Base-by-base conservation (phyloP, 2,113 vertebrate genomes). In the Perccottus glenii region DNA sequence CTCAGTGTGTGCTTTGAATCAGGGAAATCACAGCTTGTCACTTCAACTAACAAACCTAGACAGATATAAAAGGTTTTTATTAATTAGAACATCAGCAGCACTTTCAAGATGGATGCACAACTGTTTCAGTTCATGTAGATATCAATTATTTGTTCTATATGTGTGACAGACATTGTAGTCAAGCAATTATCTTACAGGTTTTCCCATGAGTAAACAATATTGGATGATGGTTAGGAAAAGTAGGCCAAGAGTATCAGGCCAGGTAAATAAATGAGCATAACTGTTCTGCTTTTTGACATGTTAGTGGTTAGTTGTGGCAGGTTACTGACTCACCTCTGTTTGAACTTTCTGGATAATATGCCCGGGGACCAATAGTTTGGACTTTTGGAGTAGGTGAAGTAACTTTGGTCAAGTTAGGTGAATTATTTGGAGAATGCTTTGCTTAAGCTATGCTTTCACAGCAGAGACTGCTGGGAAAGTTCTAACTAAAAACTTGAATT, bases 41-140 rank as follows among this genome's bases (percentile, higher is more conserved):
- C 0, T 57, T 50, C 61, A 16, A 51, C 27, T 52, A 78, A 70
- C 10, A 14, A 40, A 51, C 14, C 11, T 40, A 55, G 59, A 60
- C 60, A 62, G 36, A 59, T 47, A 15, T 50, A 57, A 64, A 49
- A 71, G 16, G 0, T n/a, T 12, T 38, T 8, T 53, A 52, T 67
- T 70, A 46, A 70, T 61, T 57, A 69, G 12, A 12, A 68, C 10
- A 10, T 47, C 7, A 59, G 47, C 35, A 65, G 32, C 40, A 7
- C 42, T 46, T 56, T 32, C 9, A 6, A 40, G 55, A 56, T 69
- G 2, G 65, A 56, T 57, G 10, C 50, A 61, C 15, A 51, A 1
- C 36, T 50, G 33, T 60, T 65, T 57, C 32, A 52, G 8, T 68
- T 61, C 16, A 71, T 53, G 45, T 27, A 27, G 19, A 27, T 4